Evolutionary conservation across 2,888 invertebrate species (phyloP).

Genomic region (Chaitophorus viminalis): DNA sequence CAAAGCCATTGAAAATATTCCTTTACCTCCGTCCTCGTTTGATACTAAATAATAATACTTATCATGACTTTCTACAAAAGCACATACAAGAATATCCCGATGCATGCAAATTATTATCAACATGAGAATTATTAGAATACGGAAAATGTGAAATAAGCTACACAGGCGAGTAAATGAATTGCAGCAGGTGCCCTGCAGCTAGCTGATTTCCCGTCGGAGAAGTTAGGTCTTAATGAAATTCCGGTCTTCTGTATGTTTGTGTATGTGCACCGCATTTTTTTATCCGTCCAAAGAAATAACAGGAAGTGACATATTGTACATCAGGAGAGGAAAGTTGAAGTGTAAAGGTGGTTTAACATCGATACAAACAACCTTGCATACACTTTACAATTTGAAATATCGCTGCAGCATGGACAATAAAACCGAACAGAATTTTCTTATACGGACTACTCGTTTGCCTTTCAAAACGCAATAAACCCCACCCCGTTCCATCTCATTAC

Average conservation of each 20-base stretch:
- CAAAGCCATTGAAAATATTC: constrained; percentile 8
- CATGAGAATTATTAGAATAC: not conserved
- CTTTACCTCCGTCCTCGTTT: not conserved
- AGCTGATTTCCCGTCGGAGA: constrained; percentile 42
- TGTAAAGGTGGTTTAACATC: constrained; percentile 17
- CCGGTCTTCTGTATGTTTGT: not conserved
- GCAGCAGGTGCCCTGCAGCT: not conserved
- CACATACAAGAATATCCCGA: not conserved
- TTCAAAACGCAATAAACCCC: constrained; percentile 15
- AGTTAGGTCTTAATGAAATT: constrained; percentile 43
- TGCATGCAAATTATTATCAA: not conserved
- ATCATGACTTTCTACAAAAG: not conserved
- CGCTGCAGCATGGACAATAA: constrained; percentile 12
- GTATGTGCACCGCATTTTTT: not conserved
- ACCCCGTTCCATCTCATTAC: not conserved
- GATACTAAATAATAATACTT: not conserved
- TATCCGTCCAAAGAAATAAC: not conserved
- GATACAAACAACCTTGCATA: not conserved
- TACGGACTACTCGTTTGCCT: not conserved
- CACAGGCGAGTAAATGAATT: not conserved
- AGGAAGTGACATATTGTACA: not conserved
- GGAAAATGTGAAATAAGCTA: not conserved
- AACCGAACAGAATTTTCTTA: constrained; percentile 31
- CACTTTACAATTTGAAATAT: constrained; percentile 17
- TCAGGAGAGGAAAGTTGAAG: not conserved